Evolutionary conservation across 35 echinoderm and acorn worm genomes (phyloP).

Genomic region (Patiria miniata): DNA sequence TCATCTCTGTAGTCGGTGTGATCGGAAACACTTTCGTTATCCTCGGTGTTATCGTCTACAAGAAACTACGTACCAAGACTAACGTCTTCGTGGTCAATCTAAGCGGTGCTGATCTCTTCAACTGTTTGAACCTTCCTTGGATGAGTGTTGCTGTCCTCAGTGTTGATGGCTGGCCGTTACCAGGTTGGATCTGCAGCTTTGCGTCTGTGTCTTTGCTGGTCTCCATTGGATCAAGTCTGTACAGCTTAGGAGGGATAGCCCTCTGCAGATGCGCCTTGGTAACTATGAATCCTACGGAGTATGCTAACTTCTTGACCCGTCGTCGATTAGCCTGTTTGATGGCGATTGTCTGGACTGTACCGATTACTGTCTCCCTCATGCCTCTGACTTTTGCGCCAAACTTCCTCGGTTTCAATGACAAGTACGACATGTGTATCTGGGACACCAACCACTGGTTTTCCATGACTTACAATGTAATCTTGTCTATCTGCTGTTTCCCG

Average conservation of each 20-base stretch:
- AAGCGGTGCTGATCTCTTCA: constrained; percentile 73
- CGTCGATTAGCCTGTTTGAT: constrained; percentile 38
- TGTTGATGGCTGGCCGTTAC: constrained; percentile 71
- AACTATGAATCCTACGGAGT: constrained; percentile 50
- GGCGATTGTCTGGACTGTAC: constrained; percentile 59
- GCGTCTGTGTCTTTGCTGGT: constrained; percentile 47
- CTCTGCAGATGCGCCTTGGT: constrained; percentile 69
- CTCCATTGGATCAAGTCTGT: constrained; percentile 71
- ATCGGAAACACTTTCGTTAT: constrained; percentile 81
- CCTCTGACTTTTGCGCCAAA: constrained; percentile 49
- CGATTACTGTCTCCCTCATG: constrained; percentile 46
- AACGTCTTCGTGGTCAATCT: constrained; percentile 76
- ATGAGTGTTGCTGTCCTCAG: constrained; percentile 64
- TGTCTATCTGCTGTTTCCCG: constrained; percentile 63
- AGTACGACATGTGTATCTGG: constrained; percentile 86
- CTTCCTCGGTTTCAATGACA: constrained; percentile 69
- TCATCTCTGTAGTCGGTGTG: constrained; percentile 25
- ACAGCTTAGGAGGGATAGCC: constrained; percentile 74
- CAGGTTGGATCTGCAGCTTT: constrained; percentile 66
- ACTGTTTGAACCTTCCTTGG: constrained; percentile 76
- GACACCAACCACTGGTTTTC: constrained; percentile 54
- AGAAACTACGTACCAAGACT: constrained; percentile 75
- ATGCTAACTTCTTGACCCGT: constrained; percentile 54
- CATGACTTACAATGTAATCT: constrained; percentile 56
- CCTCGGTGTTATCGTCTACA: constrained; percentile 53